phyloP scores from a whole-genome alignment of 2,797 vertebrate genomes.

The Avahi laniger region DNA sequence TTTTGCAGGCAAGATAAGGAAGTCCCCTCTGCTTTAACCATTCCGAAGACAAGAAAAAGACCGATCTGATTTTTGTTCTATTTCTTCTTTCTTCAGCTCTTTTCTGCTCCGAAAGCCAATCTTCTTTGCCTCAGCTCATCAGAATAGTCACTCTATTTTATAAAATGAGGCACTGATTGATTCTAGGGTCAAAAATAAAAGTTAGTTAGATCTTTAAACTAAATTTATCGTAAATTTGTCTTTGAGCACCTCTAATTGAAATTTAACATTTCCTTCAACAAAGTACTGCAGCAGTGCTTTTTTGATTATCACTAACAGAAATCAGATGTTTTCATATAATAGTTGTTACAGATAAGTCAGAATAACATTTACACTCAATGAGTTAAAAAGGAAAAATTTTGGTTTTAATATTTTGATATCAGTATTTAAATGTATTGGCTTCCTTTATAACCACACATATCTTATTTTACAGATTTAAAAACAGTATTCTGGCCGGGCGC shows the following conservation, averaged over 20 bases:
- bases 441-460: background rate
- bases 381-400: background rate
- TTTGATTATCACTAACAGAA: background rate
- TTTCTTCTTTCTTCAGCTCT: background rate
- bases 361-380: background rate
- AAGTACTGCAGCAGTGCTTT: background rate
- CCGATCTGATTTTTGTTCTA: background rate
- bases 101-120: background rate
- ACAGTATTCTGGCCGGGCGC: too few species aligned
- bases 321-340: background rate
- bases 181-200: background rate
- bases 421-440: background rate
- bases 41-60: background rate
- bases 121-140: background rate
- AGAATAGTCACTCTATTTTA: background rate
- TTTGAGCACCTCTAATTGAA: background rate
- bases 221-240: background rate
- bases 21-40: background rate
- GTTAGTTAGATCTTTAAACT: background rate
- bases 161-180: background rate
- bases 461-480: constrained; percentile 33
- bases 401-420: background rate
- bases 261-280: background rate
- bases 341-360: background rate
- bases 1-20: background rate